Conservation (phyloP, 2,888 invertebrate genomes). For the Cordilura impudica region DNA sequence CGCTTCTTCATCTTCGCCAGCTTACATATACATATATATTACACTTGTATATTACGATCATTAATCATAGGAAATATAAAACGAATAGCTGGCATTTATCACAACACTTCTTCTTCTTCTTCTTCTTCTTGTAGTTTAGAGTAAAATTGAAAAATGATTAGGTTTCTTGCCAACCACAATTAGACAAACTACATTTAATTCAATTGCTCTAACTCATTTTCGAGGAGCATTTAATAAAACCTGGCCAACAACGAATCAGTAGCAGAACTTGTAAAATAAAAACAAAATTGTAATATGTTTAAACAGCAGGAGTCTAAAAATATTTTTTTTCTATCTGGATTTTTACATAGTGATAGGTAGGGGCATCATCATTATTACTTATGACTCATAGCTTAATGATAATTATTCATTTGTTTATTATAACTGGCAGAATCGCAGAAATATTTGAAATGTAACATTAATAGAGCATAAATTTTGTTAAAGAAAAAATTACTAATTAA, state of each 20-base stretch:
- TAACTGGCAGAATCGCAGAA: background rate
- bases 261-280: too few species aligned
- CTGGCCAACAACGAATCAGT: slow-evolving; percentile 26
- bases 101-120: slow-evolving; percentile 11
- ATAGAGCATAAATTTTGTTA: too few species aligned
- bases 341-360: too few species aligned
- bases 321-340: too few species aligned
- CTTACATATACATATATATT: background rate
- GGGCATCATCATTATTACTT: too few species aligned
- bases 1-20: background rate
- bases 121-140: background rate
- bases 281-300: too few species aligned
- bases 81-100: slow-evolving; percentile 43
- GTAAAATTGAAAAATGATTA: slow-evolving; percentile 22
- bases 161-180: background rate
- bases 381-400: too few species aligned
- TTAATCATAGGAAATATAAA: slow-evolving; percentile 48
- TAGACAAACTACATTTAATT: slow-evolving; percentile 36
- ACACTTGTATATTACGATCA: slow-evolving; percentile 3
- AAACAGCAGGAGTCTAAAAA: too few species aligned
- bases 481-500: too few species aligned
- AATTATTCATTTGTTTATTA: background rate
- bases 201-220: slow-evolving; percentile 25
- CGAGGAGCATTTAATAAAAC: slow-evolving; percentile 20
- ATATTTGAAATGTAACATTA: too few species aligned